phyloP scores from a whole-genome alignment of 35 echinoderm and acorn worm species.

The Acanthaster planci region DNA sequence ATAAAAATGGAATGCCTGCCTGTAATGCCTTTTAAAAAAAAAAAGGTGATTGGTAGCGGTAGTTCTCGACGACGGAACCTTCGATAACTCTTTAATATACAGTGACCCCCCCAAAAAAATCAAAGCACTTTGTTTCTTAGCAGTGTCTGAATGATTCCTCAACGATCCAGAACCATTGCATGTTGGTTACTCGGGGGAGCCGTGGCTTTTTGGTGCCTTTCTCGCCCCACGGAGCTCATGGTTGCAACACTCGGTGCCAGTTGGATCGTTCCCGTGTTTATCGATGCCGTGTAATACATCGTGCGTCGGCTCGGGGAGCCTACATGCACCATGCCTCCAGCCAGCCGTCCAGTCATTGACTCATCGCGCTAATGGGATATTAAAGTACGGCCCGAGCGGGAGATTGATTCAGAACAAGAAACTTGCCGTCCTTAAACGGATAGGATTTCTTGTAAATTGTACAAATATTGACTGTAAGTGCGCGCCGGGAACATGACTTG shows the following conservation, averaged over 20 bases:
- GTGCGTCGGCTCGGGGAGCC: too few species aligned
- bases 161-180: too few species aligned
- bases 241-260: not conserved
- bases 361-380: conserved; percentile 20
- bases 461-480: conserved; percentile 26
- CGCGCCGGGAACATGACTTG: not conserved
- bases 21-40: too few species aligned
- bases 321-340: not conserved
- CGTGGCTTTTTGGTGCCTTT: not conserved
- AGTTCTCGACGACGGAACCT: too few species aligned
- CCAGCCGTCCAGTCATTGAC: conserved; percentile 6
- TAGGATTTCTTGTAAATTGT: conserved; percentile 23
- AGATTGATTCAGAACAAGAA: not conserved
- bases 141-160: too few species aligned
- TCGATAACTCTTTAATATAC: too few species aligned
- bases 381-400: not conserved
- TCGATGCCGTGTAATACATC: conserved; percentile 21
- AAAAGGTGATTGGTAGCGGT: too few species aligned
- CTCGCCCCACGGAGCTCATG: not conserved
- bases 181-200: too few species aligned
- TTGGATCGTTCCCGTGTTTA: conserved; percentile 4
- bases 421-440: not conserved
- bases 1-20: too few species aligned
- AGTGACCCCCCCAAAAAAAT: too few species aligned
- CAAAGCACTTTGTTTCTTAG: too few species aligned